Conservation (phyloP, 2,888 invertebrate species). For the Germaria angustata region DNA sequence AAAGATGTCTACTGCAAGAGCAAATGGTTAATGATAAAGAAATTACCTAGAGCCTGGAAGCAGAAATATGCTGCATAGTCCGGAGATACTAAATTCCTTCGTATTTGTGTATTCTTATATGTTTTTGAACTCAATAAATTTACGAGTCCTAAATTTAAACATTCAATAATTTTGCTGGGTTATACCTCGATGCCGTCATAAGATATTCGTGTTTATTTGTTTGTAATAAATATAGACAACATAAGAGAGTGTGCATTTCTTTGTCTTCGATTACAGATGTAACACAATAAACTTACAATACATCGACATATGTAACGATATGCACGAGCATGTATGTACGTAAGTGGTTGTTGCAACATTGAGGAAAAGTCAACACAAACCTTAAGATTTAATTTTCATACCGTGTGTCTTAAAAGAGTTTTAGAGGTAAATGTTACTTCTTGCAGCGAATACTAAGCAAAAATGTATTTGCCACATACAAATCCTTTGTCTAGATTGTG, state of each 20-base stretch:
- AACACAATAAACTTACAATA: constrained; percentile 38
- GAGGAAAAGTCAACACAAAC: constrained; percentile 9
- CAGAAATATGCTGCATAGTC: too few species aligned
- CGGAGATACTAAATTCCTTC: too few species aligned
- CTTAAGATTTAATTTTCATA: constrained; percentile 5
- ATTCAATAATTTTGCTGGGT: constrained; percentile 27
- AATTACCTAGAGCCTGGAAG: too few species aligned
- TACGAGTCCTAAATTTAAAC: too few species aligned
- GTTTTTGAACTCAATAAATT: too few species aligned
- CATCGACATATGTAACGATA: constrained; percentile 24
- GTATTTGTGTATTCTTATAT: too few species aligned
- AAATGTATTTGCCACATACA: background rate
- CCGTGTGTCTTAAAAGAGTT: background rate
- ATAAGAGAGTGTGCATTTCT: constrained; percentile 25
- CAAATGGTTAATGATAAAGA: too few species aligned
- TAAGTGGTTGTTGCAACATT: constrained; percentile 19
- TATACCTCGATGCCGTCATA: background rate
- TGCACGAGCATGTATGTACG: background rate
- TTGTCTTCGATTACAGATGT: constrained; percentile 59
- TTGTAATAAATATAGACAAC: constrained; percentile 13
- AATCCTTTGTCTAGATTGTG: constrained; percentile 54
- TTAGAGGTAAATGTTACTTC: background rate
- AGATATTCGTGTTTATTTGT: background rate
- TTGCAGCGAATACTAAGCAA: background rate
- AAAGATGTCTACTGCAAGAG: too few species aligned